Evolutionary conservation across 2,113 vertebrate genomes (phyloP).

Genomic region (Petrocephalus zakoni): DNA sequence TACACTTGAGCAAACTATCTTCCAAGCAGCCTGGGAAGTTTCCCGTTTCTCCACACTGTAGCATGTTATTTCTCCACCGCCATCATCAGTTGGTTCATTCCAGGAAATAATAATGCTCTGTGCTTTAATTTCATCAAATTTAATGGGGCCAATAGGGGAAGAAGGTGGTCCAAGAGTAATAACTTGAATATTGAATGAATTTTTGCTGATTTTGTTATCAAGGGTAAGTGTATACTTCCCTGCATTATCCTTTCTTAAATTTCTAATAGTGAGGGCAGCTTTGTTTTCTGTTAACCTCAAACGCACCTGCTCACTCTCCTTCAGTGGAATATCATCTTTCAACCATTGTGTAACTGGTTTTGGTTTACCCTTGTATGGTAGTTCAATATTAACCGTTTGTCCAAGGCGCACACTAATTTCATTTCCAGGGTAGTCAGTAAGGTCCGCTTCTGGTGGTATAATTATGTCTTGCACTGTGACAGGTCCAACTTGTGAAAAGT

Average conservation of each 20-base stretch:
- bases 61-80: constrained; percentile 90
- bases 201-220: constrained; percentile 81
- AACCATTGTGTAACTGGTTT: constrained; percentile 85
- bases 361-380: constrained; percentile 95
- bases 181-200: constrained; percentile 77
- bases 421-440: constrained; percentile 82
- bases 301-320: constrained; percentile 86
- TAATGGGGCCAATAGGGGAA: constrained; percentile 81
- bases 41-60: constrained; percentile 96
- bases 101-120: constrained; percentile 89
- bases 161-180: constrained; percentile 85
- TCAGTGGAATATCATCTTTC: constrained; percentile 83
- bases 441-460: constrained; percentile 82
- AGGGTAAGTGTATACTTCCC: constrained; percentile 92
- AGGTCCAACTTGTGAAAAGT: constrained; percentile 77
- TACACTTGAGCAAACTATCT: constrained; percentile 93
- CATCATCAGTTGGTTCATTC: constrained; percentile 84
- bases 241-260: constrained; percentile 83
- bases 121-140: constrained; percentile 91
- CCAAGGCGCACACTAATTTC: constrained; percentile 84
- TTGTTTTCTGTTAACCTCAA: constrained; percentile 93
- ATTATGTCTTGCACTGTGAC: constrained; percentile 84
- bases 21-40: constrained; percentile 91
- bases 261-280: constrained; percentile 81
- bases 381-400: constrained; percentile 84